phyloP scores from a whole-genome alignment of 1,140 invertebrate genomes.

The Eurosta solidaginis region DNA sequence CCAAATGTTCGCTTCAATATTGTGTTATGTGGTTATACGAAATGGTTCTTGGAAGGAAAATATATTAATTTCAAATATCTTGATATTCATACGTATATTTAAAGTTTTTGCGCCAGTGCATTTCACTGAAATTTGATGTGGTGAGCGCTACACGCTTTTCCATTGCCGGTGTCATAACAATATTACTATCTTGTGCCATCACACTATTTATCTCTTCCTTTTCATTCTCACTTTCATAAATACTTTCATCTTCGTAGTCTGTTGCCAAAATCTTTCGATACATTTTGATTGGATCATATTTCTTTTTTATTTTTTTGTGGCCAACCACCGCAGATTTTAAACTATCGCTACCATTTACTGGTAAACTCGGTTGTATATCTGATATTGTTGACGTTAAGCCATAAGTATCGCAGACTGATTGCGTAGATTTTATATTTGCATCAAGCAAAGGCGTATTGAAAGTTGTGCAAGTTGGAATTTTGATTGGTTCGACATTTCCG shows the following conservation, averaged over 20 bases:
- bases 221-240: neutral
- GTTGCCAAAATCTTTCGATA: conserved; percentile 53
- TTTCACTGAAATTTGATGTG: conserved; percentile 22
- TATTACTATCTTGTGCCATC: neutral
- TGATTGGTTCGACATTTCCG: conserved; percentile 50
- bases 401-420: neutral
- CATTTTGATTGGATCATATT: conserved; percentile 44
- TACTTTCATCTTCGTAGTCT: conserved; percentile 39
- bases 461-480: conserved; percentile 3
- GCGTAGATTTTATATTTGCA: neutral
- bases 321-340: neutral
- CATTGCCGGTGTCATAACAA: neutral
- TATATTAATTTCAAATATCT: neutral
- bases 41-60: too few relatives aligned
- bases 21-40: too few relatives aligned
- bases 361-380: neutral
- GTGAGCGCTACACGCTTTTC: conserved; percentile 1
- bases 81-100: conserved; percentile 34
- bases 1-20: neutral
- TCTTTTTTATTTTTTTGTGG: conserved; percentile 22
- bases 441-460: neutral
- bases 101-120: conserved; percentile 35
- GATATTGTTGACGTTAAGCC: neutral
- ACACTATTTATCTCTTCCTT: neutral
- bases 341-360: neutral